Conservation (phyloP, 2,113 vertebrate species). For the Verasper variegatus region DNA sequence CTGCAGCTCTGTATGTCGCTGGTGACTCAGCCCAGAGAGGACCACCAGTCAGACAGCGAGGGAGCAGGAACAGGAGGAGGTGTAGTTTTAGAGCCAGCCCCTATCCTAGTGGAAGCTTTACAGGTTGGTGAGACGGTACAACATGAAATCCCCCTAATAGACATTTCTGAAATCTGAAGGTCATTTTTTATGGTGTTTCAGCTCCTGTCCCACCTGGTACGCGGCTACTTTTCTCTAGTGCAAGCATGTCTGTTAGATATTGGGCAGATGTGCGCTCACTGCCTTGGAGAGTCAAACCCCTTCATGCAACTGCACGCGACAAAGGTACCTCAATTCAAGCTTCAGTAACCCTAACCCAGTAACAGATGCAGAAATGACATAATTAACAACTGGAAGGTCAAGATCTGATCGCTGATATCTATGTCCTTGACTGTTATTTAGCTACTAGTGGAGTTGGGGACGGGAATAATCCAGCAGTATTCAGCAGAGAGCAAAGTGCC, state of each 20-base stretch:
- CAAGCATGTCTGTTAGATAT: slow-evolving; percentile 88
- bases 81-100: slow-evolving; percentile 85
- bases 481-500: slow-evolving; percentile 80
- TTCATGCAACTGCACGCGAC: slow-evolving; percentile 93
- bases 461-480: slow-evolving; percentile 91
- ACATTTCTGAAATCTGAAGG: not conserved
- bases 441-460: slow-evolving; percentile 95
- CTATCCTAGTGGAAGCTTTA: slow-evolving; percentile 91
- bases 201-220: slow-evolving; percentile 93
- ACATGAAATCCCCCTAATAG: too few species aligned
- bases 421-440: slow-evolving; percentile 50
- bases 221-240: slow-evolving; percentile 89
- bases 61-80: slow-evolving; percentile 21
- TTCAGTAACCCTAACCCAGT: not conserved
- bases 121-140: slow-evolving; percentile 82
- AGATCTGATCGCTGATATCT: not conserved
- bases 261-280: slow-evolving; percentile 89
- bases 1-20: slow-evolving; percentile 87
- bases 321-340: slow-evolving; percentile 81
- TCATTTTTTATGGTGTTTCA: slow-evolving; percentile 51
- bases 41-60: slow-evolving; percentile 88
- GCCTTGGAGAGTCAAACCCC: slow-evolving; percentile 89
- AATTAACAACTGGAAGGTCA: not conserved
- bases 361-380: not conserved
- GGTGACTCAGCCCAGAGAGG: slow-evolving; percentile 86